phyloP scores from a whole-genome alignment of 2,888 invertebrate species.

The Drosophila hamatofila region DNA sequence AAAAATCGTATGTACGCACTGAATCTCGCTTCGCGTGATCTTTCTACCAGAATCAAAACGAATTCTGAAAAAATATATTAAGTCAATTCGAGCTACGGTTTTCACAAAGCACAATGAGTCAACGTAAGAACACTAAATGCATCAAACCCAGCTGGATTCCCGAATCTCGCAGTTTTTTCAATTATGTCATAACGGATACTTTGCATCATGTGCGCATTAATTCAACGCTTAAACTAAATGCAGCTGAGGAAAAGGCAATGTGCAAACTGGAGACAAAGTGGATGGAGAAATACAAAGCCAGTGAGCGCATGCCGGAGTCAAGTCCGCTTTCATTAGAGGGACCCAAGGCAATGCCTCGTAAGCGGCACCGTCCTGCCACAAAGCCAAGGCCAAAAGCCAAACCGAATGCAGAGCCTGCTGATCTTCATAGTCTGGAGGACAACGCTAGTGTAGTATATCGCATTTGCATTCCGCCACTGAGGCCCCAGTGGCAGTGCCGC shows the following conservation, averaged over 20 bases:
- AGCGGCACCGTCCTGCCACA: background rate
- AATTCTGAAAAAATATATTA: background rate
- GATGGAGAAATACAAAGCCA: conserved; percentile 9
- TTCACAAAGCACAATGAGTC: conserved; percentile 1
- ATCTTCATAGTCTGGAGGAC: conserved; percentile 21
- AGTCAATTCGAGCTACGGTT: background rate
- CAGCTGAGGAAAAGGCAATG: background rate
- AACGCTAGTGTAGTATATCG: conserved; percentile 14
- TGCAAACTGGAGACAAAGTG: conserved; percentile 15
- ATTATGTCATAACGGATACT: conserved; percentile 1
- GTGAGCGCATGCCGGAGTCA: conserved; percentile 6
- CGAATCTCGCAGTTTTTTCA: conserved; percentile 29
- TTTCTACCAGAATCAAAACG: background rate
- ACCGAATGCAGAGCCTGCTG: background rate
- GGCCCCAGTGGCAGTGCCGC: conserved; percentile 20
- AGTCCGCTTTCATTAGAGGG: background rate
- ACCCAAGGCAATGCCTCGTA: background rate
- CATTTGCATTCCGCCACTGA: conserved; percentile 20
- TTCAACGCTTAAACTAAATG: conserved; percentile 1
- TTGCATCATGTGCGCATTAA: background rate
- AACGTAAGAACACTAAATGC: background rate
- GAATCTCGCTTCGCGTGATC: background rate
- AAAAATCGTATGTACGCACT: background rate
- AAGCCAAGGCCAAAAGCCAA: background rate
- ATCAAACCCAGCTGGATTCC: conserved; percentile 15